A percentile compares a stretch with the other conserved stretches of the same genome.
Evolutionary conservation across 1,140 invertebrate species (phyloP).

Genomic region (Limonius californicus): DNA sequence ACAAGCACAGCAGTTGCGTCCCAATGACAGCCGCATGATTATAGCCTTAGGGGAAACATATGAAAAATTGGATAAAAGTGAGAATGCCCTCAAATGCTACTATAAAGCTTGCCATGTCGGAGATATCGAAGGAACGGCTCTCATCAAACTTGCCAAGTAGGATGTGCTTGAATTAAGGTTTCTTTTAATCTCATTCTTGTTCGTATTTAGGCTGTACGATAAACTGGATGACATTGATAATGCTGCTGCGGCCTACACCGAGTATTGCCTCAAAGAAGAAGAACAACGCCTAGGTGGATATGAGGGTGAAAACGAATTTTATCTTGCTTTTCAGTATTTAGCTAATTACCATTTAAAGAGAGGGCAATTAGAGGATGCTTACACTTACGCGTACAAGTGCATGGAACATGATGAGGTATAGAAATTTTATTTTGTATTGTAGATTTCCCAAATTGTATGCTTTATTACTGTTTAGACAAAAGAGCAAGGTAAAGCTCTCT

Average conservation of each 20-base stretch:
- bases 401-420: conserved; percentile 74
- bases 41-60: conserved; percentile 95
- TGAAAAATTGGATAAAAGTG: conserved; percentile 87
- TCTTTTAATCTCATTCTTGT: too few species aligned
- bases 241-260: conserved; percentile 85
- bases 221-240: conserved; percentile 80
- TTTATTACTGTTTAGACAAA: conserved; percentile 65
- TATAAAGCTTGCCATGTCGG: conserved; percentile 94
- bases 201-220: conserved; percentile 70
- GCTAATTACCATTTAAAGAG: conserved; percentile 85
- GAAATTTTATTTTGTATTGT: conserved; percentile 22
- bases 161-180: too few species aligned
- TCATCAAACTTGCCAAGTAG: conserved; percentile 90
- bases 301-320: conserved; percentile 73
- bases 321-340: conserved; percentile 83
- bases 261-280: conserved; percentile 79
- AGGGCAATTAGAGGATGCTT: conserved; percentile 78
- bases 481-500: conserved; percentile 84
- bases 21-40: conserved; percentile 95
- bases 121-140: conserved; percentile 92
- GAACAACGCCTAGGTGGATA: conserved; percentile 47
- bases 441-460: conserved; percentile 6
- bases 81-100: conserved; percentile 96
- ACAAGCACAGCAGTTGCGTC: conserved; percentile 89
- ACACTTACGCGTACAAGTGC: conserved; percentile 91